Conservation (phyloP, 2,888 invertebrate genomes). For the Asteroscopus sphinx region DNA sequence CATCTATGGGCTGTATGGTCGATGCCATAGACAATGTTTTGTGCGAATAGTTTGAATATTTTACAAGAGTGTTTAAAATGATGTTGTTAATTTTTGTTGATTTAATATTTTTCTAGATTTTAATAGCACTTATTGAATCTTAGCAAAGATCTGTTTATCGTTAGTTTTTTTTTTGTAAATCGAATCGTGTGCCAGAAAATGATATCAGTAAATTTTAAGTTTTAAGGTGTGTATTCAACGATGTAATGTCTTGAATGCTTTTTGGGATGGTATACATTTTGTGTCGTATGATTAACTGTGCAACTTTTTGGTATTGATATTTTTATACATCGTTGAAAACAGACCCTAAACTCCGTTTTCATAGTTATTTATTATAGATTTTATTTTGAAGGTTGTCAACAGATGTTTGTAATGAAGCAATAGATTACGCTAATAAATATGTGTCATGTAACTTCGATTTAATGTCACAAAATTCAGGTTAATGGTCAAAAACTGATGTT, state of each 20-base stretch:
- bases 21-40: conserved; percentile 36
- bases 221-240: conserved; percentile 30
- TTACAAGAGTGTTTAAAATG: conserved; percentile 40
- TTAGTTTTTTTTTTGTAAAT: conserved; percentile 56
- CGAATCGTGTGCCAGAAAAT: conserved; percentile 63
- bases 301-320: conserved; percentile 6
- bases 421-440: conserved; percentile 24
- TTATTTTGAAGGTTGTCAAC: conserved; percentile 53
- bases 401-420: conserved; percentile 39
- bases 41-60: conserved; percentile 34
- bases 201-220: conserved; percentile 37
- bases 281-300: conserved; percentile 31
- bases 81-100: conserved; percentile 56
- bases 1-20: too few relatives aligned
- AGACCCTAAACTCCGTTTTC: conserved; percentile 17
- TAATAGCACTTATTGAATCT: conserved; percentile 72
- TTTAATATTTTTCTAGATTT: conserved; percentile 53
- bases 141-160: conserved; percentile 73
- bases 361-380: conserved; percentile 58
- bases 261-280: conserved; percentile 10
- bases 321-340: conserved; percentile 24
- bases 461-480: conserved; percentile 12
- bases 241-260: conserved; percentile 11
- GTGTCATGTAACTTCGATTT: conserved; percentile 17
- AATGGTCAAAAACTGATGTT: conserved; percentile 17